phyloP scores from a whole-genome alignment of 2,797 vertebrate genomes.

The Hydrolagus colliei region DNA sequence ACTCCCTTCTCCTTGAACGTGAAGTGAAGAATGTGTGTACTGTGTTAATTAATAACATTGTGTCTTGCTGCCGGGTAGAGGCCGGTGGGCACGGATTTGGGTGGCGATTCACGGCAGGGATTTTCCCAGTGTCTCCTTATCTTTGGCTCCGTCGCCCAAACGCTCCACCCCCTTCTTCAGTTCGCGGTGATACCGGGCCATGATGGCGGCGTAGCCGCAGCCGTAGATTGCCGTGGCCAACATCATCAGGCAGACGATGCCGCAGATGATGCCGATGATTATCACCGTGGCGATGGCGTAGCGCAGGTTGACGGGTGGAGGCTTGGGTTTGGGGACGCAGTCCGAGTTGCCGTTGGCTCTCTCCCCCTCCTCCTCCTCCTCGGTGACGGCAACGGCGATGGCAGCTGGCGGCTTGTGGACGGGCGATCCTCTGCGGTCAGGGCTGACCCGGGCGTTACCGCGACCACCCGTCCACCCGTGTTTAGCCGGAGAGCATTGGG shows the following conservation, averaged over 20 bases:
- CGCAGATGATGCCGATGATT: conserved; percentile 88
- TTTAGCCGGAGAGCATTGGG: conserved; percentile 65
- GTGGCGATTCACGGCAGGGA: conserved; percentile 57
- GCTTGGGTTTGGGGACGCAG: conserved; percentile 74
- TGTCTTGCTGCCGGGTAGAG: neutral
- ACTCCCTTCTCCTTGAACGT: conserved; percentile 34
- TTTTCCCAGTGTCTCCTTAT: conserved; percentile 66
- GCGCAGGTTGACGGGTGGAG: conserved; percentile 71
- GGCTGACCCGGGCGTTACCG: conserved; percentile 58
- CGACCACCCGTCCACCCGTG: conserved; percentile 53
- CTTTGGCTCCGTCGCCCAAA: conserved; percentile 47
- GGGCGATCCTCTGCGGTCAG: conserved; percentile 46
- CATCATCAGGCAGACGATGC: conserved; percentile 92
- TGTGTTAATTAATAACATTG: conserved; percentile 25
- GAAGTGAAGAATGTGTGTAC: conserved; percentile 26
- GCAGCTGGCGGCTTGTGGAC: neutral
- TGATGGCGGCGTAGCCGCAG: conserved; percentile 84
- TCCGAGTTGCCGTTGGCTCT: conserved; percentile 43
- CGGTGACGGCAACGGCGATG: too few species aligned
- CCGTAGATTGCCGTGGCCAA: conserved; percentile 84
- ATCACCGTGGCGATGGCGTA: conserved; percentile 87
- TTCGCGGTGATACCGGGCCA: conserved; percentile 74
- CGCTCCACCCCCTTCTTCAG: conserved; percentile 62
- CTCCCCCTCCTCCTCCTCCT: conserved; percentile 32
- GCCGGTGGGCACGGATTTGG: conserved; percentile 21